Evolutionary conservation across 2,113 vertebrate genomes (phyloP).

Genomic region (Amphiprion ocellaris): DNA sequence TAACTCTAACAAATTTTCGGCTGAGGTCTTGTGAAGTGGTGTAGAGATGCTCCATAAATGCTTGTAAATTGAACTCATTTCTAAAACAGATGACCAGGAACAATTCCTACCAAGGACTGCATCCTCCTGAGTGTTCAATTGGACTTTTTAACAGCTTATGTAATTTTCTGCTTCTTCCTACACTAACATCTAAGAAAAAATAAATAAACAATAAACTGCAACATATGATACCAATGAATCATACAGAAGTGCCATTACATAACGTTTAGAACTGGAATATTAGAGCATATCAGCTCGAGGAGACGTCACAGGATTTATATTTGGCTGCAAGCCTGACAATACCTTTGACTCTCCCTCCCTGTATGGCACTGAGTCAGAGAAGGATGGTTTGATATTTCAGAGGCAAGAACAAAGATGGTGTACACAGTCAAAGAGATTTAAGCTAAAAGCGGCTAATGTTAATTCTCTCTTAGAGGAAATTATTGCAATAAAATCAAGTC

Average conservation of each 20-base stretch:
- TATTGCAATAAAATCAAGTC: background rate
- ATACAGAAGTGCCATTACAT: conserved; percentile 54
- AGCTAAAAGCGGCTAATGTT: conserved; percentile 16
- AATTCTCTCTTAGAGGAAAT: conserved; percentile 24
- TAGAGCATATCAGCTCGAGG: conserved; percentile 46
- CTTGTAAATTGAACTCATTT: background rate
- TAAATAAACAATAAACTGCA: conserved; percentile 42
- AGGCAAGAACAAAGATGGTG: conserved; percentile 56
- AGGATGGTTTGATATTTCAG: conserved; percentile 49
- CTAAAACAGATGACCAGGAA: conserved; percentile 24
- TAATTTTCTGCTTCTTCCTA: conserved; percentile 65
- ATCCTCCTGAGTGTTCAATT: conserved; percentile 16
- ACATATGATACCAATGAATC: conserved; percentile 51
- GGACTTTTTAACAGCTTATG: conserved; percentile 48
- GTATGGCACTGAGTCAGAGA: conserved; percentile 58
- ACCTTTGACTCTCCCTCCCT: conserved; percentile 58
- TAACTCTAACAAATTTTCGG: no score
- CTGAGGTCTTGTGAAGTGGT: background rate
- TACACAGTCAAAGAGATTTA: conserved; percentile 13
- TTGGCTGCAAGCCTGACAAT: conserved; percentile 59
- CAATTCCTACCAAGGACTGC: background rate
- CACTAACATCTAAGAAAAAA: conserved; percentile 44
- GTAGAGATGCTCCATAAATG: background rate
- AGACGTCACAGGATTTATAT: conserved; percentile 72
- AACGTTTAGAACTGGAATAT: conserved; percentile 62